These are phyloP conservation scores for Chelmon rostratus DNA, from an alignment of 2,797 vertebrate genomes.

Conservation along the genomic window DNA sequence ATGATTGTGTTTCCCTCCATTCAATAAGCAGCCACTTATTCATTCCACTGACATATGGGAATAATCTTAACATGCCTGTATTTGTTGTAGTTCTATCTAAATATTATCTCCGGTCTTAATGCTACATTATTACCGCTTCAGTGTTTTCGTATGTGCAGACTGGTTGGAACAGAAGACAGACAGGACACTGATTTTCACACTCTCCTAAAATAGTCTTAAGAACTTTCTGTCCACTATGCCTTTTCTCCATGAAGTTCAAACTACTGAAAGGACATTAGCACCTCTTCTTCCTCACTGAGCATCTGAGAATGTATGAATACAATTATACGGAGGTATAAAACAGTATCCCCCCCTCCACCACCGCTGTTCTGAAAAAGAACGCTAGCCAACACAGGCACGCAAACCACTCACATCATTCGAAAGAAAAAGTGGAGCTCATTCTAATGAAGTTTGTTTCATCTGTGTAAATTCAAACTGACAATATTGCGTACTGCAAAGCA, in stretches of 20 bases:
- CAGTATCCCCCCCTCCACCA: background rate
- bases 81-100: background rate
- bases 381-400: background rate
- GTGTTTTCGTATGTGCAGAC: conserved; percentile 1
- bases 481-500: background rate
- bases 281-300: background rate
- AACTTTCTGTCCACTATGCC: background rate
- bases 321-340: conserved; percentile 1
- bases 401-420: background rate
- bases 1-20: background rate
- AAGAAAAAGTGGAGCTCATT: background rate
- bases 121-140: background rate
- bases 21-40: background rate
- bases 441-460: background rate
- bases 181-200: background rate
- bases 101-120: conserved; percentile 6
- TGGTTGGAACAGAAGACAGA: background rate
- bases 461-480: background rate
- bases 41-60: background rate
- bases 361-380: background rate
- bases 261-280: background rate
- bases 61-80: background rate
- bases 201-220: background rate
- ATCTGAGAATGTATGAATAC: conserved; percentile 9
- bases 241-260: background rate